Percentiles rank a stretch among this genome's conserved stretches.
Conservation (phyloP, 2,113 vertebrate species). For the Perccottus glenii region DNA sequence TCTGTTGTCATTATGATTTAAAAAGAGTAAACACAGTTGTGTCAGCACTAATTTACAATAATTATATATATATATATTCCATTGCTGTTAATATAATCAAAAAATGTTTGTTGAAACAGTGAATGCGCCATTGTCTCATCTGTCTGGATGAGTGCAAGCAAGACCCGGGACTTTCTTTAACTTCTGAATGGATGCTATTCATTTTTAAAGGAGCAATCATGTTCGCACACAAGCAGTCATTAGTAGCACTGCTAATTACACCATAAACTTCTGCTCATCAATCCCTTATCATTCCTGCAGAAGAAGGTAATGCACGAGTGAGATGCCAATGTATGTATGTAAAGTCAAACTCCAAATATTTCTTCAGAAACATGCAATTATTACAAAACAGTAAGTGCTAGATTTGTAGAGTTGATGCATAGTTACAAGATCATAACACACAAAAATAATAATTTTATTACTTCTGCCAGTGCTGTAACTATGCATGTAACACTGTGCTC, state of each 20-base stretch:
- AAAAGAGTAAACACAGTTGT: neutral
- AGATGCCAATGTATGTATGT: constrained; percentile 47
- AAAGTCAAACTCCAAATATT: constrained; percentile 24
- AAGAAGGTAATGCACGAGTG: constrained; percentile 22
- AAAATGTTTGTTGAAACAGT: neutral
- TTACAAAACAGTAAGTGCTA: constrained; percentile 20
- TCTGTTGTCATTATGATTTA: too few relatives aligned
- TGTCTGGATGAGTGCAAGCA: constrained; percentile 6
- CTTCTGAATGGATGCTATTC: constrained; percentile 21
- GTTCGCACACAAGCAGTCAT: constrained; percentile 11
- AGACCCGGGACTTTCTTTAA: constrained; percentile 13
- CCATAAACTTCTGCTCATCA: constrained; percentile 12
- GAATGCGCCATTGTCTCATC: neutral
- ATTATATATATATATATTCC: neutral
- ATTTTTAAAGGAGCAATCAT: constrained; percentile 15
- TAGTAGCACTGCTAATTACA: constrained; percentile 33
- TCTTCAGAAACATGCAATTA: constrained; percentile 60
- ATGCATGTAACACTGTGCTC: constrained; percentile 23
- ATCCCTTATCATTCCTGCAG: neutral
- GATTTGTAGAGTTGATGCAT: constrained; percentile 50
- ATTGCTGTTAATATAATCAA: constrained; percentile 4
- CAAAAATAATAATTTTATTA: constrained; percentile 74
- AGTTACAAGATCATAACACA: constrained; percentile 77
- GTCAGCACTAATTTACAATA: constrained; percentile 2
- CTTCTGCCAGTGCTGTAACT: constrained; percentile 47